Conservation (phyloP, 2,113 vertebrate species). For the Pseudorectes ferrugineus region DNA sequence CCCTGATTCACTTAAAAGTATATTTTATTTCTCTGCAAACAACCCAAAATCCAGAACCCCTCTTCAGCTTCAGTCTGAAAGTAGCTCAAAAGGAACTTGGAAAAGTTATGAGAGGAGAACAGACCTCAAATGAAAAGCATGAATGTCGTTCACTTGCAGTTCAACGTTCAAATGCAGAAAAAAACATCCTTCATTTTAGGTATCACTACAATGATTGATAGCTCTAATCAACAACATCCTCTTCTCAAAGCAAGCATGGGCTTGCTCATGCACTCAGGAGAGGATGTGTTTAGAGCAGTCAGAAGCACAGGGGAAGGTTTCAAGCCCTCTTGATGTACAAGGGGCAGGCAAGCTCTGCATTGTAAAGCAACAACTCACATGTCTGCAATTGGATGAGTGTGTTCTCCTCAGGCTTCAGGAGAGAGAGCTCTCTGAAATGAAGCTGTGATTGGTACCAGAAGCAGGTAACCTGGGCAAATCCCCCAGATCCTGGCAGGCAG, state of each 20-base stretch:
- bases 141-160: neutral
- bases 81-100: neutral
- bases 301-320: neutral
- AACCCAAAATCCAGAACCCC: neutral
- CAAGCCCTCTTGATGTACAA: neutral
- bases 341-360: neutral
- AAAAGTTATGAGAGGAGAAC: neutral
- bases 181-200: neutral
- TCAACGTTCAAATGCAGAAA: neutral
- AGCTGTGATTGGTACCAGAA: neutral
- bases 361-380: fast-evolving
- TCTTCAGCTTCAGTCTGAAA: neutral
- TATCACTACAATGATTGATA: neutral
- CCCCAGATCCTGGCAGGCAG: neutral
- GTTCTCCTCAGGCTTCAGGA: neutral
- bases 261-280: neutral
- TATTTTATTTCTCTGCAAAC: neutral
- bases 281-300: neutral
- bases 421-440: neutral
- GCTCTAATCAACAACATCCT: neutral
- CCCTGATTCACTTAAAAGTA: neutral
- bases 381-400: neutral
- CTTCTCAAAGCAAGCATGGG: neutral
- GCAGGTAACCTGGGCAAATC: neutral
- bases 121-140: neutral